Conservation (phyloP, 2,113 vertebrate species). For the Dasyurus viverrinus region DNA sequence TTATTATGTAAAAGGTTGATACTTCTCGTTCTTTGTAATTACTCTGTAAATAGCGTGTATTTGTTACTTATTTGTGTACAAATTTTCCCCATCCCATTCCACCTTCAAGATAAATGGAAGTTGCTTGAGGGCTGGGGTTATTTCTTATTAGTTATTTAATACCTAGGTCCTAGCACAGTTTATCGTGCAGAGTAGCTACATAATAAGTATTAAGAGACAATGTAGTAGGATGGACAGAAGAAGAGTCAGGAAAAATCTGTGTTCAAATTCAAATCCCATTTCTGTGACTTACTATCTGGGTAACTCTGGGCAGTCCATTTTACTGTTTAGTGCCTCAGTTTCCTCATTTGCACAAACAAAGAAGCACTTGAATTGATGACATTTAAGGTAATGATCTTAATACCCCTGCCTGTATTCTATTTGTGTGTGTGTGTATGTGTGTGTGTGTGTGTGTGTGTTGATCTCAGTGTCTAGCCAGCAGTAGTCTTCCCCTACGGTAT, state of each 20-base stretch:
- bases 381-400: neutral
- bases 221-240: neutral
- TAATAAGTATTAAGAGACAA: neutral
- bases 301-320: neutral
- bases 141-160: rapidly evolving
- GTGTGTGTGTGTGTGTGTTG: neutral
- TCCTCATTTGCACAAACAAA: neutral
- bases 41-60: neutral
- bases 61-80: neutral
- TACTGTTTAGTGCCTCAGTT: neutral
- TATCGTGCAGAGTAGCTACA: rapidly evolving
- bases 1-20: neutral
- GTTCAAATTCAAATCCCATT: neutral
- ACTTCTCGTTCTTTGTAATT: neutral
- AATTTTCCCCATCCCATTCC: neutral
- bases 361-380: neutral
- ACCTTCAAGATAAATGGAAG: rapidly evolving
- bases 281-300: neutral
- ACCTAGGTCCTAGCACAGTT: too few relatives aligned
- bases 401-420: neutral
- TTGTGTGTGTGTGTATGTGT: too few relatives aligned
- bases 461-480: neutral
- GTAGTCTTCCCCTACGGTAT: neutral
- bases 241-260: neutral
- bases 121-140: rapidly evolving